phyloP scores from a whole-genome alignment of 2,888 invertebrate species.

The Agrochola litura region DNA sequence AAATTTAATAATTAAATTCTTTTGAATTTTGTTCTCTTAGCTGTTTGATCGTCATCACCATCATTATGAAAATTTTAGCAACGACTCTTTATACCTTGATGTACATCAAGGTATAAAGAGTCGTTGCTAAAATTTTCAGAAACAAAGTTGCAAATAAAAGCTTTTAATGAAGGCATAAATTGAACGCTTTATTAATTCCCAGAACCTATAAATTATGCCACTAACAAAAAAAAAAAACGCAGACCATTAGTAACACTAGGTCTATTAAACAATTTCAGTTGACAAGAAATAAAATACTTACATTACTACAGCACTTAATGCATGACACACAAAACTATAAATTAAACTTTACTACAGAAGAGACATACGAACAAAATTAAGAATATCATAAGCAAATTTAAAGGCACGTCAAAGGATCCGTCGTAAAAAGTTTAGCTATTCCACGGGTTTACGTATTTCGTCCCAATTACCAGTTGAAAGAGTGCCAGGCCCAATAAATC shows the following conservation, averaged over 20 bases:
- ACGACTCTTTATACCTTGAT: no score
- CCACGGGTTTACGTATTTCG: constrained; percentile 80
- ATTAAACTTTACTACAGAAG: constrained; percentile 23
- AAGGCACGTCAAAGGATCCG: constrained; percentile 64
- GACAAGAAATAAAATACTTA: constrained; percentile 37
- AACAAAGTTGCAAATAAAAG: not conserved
- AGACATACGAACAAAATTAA: constrained; percentile 52
- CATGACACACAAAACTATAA: constrained; percentile 43
- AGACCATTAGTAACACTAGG: constrained; percentile 28
- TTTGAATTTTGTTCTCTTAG: not conserved
- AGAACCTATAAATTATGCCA: constrained; percentile 25
- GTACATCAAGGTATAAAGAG: not conserved
- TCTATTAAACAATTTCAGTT: constrained; percentile 34
- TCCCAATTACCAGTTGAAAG: constrained; percentile 85
- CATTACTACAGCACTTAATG: constrained; percentile 20
- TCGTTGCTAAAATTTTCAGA: not conserved
- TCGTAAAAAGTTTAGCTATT: constrained; percentile 76
- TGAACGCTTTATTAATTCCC: not conserved
- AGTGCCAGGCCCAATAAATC: constrained; percentile 85
- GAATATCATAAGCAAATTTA: constrained; percentile 59
- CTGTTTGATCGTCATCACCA: not conserved
- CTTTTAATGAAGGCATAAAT: not conserved
- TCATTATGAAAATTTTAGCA: no score
- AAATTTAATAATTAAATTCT: not conserved
- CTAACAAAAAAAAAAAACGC: constrained; percentile 3